Evolutionary conservation across 2,888 invertebrate genomes (phyloP), one percentile per base, ranked within the genome.

Genomic region (Nebria brevicollis): DNA sequence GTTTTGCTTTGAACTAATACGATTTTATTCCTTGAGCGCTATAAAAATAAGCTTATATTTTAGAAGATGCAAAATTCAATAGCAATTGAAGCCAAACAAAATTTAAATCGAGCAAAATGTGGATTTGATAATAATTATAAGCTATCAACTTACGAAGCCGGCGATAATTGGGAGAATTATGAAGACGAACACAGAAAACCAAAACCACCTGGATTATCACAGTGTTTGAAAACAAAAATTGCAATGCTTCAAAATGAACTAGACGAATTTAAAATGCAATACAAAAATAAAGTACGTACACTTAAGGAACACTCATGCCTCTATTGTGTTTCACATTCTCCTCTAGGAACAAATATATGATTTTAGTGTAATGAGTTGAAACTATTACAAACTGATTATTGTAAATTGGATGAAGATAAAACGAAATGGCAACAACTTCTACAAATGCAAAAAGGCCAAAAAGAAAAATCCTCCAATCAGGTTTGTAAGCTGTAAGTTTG

Each of bases 361-460:
- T 85, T 84, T 75, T 82, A 89, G 89, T 82, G 80, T 68, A 88
- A 88, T 66, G 89, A 89, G 83, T 54, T 87, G 7, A 87, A 86
- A 81, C 87, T 88, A 83, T 75, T 86, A 3, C 87, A 88, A 82
- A 87, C 85, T 72, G 88, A 88, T 81, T 86, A 86, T 74, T 84
- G 86, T 79, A 85, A 84, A 82, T 68, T 87, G 11, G 83, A 83
- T 42, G 88, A 89, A 76, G 88, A 89, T 79, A 89, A 87, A 84
- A 88, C 88, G 54, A 89, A 89, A 84, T 89, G 87, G 88, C 87
- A 88, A 83, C 85, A 86, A 43, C 85, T 86, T 20, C 85, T 86
- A 75, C 87, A 85, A 75, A 80, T 84, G 5, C 84, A 85, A 26
- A 89, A 88, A 84, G 87, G 84, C 54, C 85, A 84, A 66, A 85